Evolutionary conservation across 2,113 vertebrate species (phyloP).

Genomic region (Pagrus major): DNA sequence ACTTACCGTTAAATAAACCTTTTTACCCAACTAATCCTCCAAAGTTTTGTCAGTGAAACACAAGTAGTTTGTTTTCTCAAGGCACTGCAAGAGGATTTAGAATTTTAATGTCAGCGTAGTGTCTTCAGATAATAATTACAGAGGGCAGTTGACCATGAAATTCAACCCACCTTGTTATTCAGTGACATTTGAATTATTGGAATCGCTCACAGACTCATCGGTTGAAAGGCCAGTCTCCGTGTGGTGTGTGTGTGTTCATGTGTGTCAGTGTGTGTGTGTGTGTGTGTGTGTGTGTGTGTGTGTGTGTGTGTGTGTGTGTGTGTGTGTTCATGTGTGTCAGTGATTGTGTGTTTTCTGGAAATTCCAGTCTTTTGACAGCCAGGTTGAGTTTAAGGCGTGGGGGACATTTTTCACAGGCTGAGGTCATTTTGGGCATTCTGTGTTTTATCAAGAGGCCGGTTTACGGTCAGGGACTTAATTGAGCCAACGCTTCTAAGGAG

Average conservation of each 20-base stretch:
- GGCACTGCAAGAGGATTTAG: slow-evolving; percentile 5
- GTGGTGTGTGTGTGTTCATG: slow-evolving; percentile 13
- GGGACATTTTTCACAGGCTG: slow-evolving; percentile 52
- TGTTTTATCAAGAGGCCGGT: slow-evolving; percentile 40
- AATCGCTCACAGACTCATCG: slow-evolving; percentile 65
- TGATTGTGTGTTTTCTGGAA: slow-evolving; percentile 16
- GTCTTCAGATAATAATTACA: slow-evolving; percentile 72
- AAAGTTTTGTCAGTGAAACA: slow-evolving; percentile 14
- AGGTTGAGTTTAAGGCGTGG: slow-evolving; percentile 23
- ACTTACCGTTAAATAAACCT: background rate
- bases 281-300: slow-evolving; percentile 14
- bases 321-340: too few species aligned
- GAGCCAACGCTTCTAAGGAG: slow-evolving; percentile 39
- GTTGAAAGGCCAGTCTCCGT: slow-evolving; percentile 62
- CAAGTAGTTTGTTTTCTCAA: slow-evolving; percentile 27
- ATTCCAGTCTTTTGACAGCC: slow-evolving; percentile 26
- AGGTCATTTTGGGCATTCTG: slow-evolving; percentile 37
- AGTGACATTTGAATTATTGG: slow-evolving; percentile 78
- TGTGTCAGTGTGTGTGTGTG: too few species aligned
- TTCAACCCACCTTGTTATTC: slow-evolving; percentile 77
- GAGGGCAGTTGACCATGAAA: slow-evolving; percentile 73
- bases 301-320: background rate
- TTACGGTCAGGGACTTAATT: slow-evolving; percentile 55
- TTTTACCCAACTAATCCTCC: slow-evolving; percentile 17
- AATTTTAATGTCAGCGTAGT: slow-evolving; percentile 58